Evolutionary conservation across 2,888 invertebrate genomes (phyloP).

Genomic region (Melieria omissa): DNA sequence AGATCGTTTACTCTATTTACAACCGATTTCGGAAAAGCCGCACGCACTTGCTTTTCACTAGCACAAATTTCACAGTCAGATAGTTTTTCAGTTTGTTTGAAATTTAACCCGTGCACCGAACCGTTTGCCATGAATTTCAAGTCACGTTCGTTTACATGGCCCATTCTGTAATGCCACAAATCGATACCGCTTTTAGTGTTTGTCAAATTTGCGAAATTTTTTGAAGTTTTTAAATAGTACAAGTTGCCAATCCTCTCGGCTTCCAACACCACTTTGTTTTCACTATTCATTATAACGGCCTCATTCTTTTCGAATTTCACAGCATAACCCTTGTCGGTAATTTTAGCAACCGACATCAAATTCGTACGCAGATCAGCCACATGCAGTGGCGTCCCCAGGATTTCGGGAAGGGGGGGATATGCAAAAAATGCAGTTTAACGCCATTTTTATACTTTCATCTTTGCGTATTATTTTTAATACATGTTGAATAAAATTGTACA

Average conservation of each 20-base stretch:
- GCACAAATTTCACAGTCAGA: conserved; percentile 18
- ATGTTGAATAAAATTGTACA: too few species aligned
- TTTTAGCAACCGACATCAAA: conserved; percentile 7
- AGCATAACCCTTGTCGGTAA: conserved; percentile 17
- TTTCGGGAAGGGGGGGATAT: too few species aligned
- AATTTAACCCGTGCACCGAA: conserved; percentile 16
- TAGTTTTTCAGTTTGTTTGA: conserved; percentile 2
- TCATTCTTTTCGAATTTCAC: conserved; percentile 15
- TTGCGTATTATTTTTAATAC: too few species aligned
- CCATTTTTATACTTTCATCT: too few species aligned
- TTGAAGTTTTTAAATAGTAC: conserved; percentile 9
- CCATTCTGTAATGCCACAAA: conserved; percentile 26
- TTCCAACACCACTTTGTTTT: not conserved
- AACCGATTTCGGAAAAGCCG: conserved; percentile 28
- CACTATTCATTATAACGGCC: not conserved
- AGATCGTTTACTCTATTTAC: conserved; percentile 38
- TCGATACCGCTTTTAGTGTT: not conserved
- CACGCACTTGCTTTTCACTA: conserved; percentile 34
- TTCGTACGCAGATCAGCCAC: not conserved
- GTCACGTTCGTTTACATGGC: conserved; percentile 29
- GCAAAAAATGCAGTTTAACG: too few species aligned
- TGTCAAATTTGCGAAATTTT: conserved; percentile 10
- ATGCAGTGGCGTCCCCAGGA: too few species aligned
- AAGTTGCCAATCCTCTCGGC: conserved; percentile 18
- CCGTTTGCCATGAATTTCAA: conserved; percentile 22